These are phyloP conservation scores for Melanaphis sacchari DNA, from an alignment of 1,140 invertebrate species.

Conservation along the genomic window DNA sequence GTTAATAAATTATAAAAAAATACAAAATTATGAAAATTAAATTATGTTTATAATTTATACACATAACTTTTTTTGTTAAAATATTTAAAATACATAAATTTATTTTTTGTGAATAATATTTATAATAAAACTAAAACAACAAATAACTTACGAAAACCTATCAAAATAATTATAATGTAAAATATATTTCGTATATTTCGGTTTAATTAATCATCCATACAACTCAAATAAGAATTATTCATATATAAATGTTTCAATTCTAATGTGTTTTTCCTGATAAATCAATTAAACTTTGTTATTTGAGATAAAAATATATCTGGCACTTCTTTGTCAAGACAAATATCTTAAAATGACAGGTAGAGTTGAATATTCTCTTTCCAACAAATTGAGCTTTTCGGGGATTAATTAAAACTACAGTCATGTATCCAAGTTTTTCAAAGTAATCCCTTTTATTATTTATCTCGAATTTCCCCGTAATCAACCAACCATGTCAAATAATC, in stretches of 20 bases:
- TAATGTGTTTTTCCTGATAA: background rate
- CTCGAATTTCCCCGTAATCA: background rate
- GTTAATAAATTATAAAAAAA: background rate
- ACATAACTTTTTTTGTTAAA: background rate
- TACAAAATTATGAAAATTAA: background rate
- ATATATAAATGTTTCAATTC: background rate
- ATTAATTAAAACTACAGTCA: constrained; percentile 47
- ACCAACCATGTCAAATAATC: background rate
- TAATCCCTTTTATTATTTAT: constrained; percentile 23
- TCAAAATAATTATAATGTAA: background rate
- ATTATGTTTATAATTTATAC: background rate
- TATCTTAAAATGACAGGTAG: constrained; percentile 12
- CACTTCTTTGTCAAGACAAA: background rate
- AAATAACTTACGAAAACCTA: background rate
- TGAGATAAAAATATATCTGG: background rate
- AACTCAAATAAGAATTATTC: background rate
- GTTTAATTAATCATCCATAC: background rate
- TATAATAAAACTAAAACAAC: background rate
- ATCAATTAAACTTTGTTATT: background rate
- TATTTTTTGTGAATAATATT: background rate
- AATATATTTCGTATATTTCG: background rate
- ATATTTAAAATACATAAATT: background rate
- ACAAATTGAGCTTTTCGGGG: background rate
- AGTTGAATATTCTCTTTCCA: constrained; percentile 34
- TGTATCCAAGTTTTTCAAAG: constrained; percentile 28